Evolutionary conservation across 2,797 vertebrate genomes (phyloP).

Genomic region (Poeciliopsis infans): DNA sequence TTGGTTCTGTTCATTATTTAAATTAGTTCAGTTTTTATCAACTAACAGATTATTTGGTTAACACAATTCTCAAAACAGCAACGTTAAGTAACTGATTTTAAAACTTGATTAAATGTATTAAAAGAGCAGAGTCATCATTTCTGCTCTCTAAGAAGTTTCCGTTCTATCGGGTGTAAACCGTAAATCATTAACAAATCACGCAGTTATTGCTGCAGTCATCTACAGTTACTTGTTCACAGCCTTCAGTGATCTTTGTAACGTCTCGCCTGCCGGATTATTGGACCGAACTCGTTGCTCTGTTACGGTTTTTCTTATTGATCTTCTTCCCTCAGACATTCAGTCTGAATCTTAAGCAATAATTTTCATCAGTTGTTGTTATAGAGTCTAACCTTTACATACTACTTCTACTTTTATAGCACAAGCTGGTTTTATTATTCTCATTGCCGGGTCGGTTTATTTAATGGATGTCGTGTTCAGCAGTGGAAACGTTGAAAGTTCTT

Average conservation of each 20-base stretch:
- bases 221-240: constrained; percentile 15
- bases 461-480: not conserved
- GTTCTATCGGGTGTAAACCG: constrained; percentile 26
- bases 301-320: not conserved
- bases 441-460: not conserved
- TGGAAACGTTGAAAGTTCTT: not conserved
- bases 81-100: not conserved
- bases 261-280: not conserved
- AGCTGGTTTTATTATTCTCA: not conserved
- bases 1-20: not conserved
- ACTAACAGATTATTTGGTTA: not conserved
- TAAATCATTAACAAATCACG: constrained; percentile 52
- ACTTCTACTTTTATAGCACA: not conserved
- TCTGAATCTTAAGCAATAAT: not conserved
- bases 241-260: constrained; percentile 8
- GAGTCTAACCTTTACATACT: not conserved
- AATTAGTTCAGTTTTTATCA: not conserved
- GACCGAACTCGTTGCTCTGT: not conserved
- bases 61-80: not conserved
- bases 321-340: not conserved
- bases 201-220: constrained; percentile 14
- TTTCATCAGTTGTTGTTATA: not conserved
- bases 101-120: not conserved
- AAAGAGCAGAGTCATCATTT: constrained; percentile 28
- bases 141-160: constrained; percentile 27